Percentiles rank a stretch among this genome's conserved stretches.
These are phyloP conservation scores for Potamarius usumacintae DNA, from an alignment of 2,113 vertebrate genomes.

Conservation along the genomic window DNA sequence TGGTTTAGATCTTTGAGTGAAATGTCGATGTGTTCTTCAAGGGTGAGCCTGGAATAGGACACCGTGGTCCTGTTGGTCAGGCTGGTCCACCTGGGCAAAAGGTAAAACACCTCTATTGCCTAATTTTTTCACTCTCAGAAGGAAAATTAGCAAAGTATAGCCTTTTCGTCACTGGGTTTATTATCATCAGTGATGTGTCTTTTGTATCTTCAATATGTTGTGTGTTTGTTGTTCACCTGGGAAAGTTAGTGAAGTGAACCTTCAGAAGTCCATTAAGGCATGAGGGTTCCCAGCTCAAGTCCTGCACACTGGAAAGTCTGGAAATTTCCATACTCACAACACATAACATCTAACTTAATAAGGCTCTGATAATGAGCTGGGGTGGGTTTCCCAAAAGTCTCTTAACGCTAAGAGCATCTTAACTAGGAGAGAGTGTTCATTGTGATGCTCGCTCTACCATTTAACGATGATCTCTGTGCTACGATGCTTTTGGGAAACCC, in stretches of 20 bases:
- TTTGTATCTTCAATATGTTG: not conserved
- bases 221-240: not conserved
- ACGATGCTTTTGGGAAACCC: too few relatives aligned
- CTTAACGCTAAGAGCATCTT: too few relatives aligned
- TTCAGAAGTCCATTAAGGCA: not conserved
- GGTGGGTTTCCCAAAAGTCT: too few relatives aligned
- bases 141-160: not conserved
- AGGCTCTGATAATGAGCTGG: not conserved
- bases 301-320: not conserved
- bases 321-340: not conserved
- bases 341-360: not conserved
- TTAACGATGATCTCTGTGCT: too few relatives aligned
- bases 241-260: not conserved
- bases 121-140: not conserved
- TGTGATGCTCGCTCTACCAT: too few relatives aligned
- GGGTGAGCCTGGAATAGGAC: conserved; percentile 85
- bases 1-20: not conserved
- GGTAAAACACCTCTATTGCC: conserved; percentile 59
- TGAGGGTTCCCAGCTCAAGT: not conserved
- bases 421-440: too few relatives aligned
- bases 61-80: conserved; percentile 82
- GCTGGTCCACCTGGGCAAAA: conserved; percentile 83
- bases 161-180: not conserved
- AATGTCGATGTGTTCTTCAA: conserved; percentile 52
- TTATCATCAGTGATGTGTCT: not conserved